Evolutionary conservation across 2,797 vertebrate species (phyloP).

Genomic region (Diplodus sargus): DNA sequence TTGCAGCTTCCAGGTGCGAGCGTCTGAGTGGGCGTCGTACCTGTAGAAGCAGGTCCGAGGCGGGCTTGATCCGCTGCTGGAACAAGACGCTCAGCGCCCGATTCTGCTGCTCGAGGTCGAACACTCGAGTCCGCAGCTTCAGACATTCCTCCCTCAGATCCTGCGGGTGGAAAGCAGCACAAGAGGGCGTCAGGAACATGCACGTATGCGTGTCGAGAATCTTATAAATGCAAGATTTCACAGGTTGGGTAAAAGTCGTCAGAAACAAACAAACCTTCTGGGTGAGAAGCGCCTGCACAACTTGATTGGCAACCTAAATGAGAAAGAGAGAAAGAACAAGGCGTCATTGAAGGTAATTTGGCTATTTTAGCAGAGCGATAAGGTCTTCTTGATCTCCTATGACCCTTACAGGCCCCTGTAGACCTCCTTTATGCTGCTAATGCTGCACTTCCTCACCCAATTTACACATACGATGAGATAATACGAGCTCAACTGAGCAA

Average conservation of each 20-base stretch:
- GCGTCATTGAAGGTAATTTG: not conserved
- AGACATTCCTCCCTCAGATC: slow-evolving; percentile 94
- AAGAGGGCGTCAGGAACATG: not conserved
- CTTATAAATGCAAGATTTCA: not conserved
- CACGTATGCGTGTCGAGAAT: not conserved
- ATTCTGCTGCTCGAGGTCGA: slow-evolving; percentile 95
- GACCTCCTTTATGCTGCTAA: not conserved
- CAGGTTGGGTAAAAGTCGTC: not conserved
- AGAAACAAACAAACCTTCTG: slow-evolving; percentile 89
- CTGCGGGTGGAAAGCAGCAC: slow-evolving; percentile 71
- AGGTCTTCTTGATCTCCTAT: not conserved
- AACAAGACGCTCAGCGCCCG: slow-evolving; percentile 89
- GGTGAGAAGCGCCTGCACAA: slow-evolving; percentile 94
- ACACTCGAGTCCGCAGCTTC: slow-evolving; percentile 93
- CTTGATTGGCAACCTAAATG: slow-evolving; percentile 93
- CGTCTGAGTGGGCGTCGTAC: slow-evolving; percentile 71
- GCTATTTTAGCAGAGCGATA: not conserved
- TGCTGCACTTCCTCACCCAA: slow-evolving; percentile 11
- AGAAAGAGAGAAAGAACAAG: slow-evolving; percentile 25
- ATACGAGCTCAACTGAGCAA: slow-evolving; percentile 11
- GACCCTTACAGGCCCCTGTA: slow-evolving; percentile 29
- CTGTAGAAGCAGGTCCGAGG: slow-evolving; percentile 93
- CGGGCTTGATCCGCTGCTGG: slow-evolving; percentile 91
- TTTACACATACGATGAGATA: slow-evolving; percentile 18
- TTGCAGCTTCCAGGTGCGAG: not conserved